phyloP scores from a whole-genome alignment of 2,797 vertebrate species.

The Simalia tracyae region DNA sequence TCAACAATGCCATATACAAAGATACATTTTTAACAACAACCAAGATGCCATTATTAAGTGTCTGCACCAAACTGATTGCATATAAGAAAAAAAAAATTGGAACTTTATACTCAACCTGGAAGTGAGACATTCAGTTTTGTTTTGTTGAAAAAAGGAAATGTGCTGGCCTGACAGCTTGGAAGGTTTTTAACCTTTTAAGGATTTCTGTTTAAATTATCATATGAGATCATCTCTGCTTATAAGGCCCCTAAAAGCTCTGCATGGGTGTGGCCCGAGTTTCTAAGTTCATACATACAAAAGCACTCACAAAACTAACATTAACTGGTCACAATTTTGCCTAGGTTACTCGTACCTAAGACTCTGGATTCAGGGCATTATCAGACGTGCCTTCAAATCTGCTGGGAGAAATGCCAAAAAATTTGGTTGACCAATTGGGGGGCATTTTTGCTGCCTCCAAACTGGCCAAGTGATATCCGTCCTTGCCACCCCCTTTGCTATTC shows the following conservation, averaged over 20 bases:
- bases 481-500: background rate
- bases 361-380: background rate
- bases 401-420: background rate
- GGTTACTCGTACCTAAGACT: background rate
- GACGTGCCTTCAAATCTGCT: background rate
- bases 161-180: background rate
- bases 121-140: background rate
- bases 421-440: background rate
- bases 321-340: background rate
- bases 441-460: background rate
- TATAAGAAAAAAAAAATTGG: background rate
- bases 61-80: background rate
- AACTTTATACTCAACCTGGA: background rate
- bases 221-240: background rate
- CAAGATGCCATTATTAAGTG: background rate
- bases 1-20: background rate
- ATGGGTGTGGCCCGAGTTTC: background rate
- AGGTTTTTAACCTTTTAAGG: constrained; percentile 23
- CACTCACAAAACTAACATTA: background rate
- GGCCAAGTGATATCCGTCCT: background rate
- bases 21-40: background rate
- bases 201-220: constrained; percentile 32
- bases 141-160: constrained; percentile 6
- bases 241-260: background rate
- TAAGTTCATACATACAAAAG: background rate